Percentiles rank a stretch among this genome's conserved stretches.
phyloP scores from a whole-genome alignment of 2,113 vertebrate genomes.

The Grammomys surdaster region DNA sequence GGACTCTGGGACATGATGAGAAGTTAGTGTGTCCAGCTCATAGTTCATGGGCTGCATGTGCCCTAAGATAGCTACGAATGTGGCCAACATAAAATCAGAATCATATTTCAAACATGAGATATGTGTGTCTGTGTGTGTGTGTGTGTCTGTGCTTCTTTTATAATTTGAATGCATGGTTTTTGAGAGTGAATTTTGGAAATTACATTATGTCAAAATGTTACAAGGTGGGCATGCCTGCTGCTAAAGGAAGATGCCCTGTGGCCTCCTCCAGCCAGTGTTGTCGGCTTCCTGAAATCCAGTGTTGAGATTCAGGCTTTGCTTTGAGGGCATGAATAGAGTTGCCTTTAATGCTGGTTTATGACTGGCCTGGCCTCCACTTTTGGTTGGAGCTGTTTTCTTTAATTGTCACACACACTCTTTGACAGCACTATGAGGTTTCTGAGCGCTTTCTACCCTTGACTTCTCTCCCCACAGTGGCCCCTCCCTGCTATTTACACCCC shows the following conservation, averaged over 20 bases:
- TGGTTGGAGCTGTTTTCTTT: conserved; percentile 3
- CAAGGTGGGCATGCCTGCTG: background rate
- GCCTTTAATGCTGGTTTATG: conserved; percentile 13
- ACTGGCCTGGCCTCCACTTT: background rate
- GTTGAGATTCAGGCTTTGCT: background rate
- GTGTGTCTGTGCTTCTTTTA: background rate
- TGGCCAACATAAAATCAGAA: background rate
- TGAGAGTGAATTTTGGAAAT: background rate
- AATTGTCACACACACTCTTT: conserved; percentile 44
- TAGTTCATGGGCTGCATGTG: background rate
- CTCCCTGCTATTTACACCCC: background rate
- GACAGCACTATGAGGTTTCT: conserved; percentile 1
- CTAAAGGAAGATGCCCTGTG: accelerated
- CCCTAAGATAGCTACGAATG: no score
- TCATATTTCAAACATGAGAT: background rate
- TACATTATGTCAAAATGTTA: background rate
- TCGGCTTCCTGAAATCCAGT: background rate
- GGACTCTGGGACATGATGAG: background rate
- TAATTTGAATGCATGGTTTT: background rate
- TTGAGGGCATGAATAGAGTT: background rate
- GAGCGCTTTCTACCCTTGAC: background rate
- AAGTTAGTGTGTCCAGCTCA: background rate
- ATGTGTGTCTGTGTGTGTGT: background rate
- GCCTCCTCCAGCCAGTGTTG: background rate
- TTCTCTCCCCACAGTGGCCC: background rate